Percentiles rank a stretch among this genome's conserved stretches.
Evolutionary conservation across 2,113 vertebrate species (phyloP).

Genomic region (Engraulis encrasicolus): DNA sequence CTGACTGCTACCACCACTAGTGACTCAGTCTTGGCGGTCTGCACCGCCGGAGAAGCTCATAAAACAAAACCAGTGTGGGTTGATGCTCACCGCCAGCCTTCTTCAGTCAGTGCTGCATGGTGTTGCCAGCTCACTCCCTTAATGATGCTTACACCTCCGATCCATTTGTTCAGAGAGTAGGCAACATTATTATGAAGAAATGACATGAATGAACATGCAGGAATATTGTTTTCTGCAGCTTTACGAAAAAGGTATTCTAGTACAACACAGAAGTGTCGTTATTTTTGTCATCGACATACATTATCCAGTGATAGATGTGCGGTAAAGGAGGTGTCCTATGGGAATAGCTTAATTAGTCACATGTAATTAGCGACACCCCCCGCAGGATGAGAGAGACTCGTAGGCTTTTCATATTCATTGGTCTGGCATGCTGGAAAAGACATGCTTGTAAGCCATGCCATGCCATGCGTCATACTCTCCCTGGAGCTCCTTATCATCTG

Average conservation of each 20-base stretch:
- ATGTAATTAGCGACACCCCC: neutral
- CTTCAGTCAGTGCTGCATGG: neutral
- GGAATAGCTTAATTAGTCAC: neutral
- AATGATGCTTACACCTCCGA: neutral
- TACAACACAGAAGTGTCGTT: neutral
- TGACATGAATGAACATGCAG: neutral
- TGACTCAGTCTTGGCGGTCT: neutral
- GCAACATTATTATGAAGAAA: neutral
- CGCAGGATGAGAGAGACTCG: neutral
- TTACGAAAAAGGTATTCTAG: neutral
- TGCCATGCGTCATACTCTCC: neutral
- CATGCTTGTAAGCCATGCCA: neutral
- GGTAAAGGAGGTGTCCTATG: neutral
- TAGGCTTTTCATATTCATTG: neutral
- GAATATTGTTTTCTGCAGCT: neutral
- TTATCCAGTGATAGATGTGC: neutral
- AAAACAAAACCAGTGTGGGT: neutral
- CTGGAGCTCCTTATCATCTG: neutral
- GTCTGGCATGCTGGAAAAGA: neutral
- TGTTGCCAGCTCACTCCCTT: neutral
- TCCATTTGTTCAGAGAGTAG: neutral
- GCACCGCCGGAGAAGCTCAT: neutral
- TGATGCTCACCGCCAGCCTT: neutral
- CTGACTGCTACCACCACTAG: neutral
- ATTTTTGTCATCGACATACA: neutral